These are phyloP conservation scores for Unio delphinus DNA, from an alignment of 2,888 invertebrate genomes.

Conservation along the genomic window DNA sequence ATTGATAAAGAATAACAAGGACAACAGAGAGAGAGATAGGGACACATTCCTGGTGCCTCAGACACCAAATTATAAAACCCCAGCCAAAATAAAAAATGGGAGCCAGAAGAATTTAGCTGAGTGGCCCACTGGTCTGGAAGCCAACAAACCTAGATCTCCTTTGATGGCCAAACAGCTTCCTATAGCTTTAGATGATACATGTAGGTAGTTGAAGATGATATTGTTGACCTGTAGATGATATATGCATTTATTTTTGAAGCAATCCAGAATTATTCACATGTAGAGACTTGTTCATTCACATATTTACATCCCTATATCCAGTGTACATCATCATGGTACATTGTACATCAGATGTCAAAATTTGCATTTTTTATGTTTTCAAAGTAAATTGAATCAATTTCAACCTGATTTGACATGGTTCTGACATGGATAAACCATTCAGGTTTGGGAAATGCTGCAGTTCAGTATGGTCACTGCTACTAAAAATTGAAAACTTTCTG, in stretches of 20 bases:
- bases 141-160: slow-evolving; percentile 51
- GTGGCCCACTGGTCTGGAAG: slow-evolving; percentile 15
- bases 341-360: neutral
- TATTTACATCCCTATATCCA: neutral
- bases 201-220: slow-evolving; percentile 36
- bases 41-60: slow-evolving; percentile 67
- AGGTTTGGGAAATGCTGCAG: no score
- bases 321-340: neutral
- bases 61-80: slow-evolving; percentile 62
- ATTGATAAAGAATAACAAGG: slow-evolving; percentile 27
- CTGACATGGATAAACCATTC: no score
- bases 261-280: no score
- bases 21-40: slow-evolving; percentile 51
- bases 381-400: no score
- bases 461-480: no score
- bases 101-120: slow-evolving; percentile 29
- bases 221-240: neutral
- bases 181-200: slow-evolving; percentile 55
- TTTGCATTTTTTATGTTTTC: neutral
- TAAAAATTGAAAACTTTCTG: no score
- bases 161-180: slow-evolving; percentile 52
- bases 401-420: no score
- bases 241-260: no score
- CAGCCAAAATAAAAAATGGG: slow-evolving; percentile 28
- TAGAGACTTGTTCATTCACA: neutral